These are phyloP conservation scores for Lerema accius DNA, from an alignment of 1,140 invertebrate genomes.

Conservation along the genomic window DNA sequence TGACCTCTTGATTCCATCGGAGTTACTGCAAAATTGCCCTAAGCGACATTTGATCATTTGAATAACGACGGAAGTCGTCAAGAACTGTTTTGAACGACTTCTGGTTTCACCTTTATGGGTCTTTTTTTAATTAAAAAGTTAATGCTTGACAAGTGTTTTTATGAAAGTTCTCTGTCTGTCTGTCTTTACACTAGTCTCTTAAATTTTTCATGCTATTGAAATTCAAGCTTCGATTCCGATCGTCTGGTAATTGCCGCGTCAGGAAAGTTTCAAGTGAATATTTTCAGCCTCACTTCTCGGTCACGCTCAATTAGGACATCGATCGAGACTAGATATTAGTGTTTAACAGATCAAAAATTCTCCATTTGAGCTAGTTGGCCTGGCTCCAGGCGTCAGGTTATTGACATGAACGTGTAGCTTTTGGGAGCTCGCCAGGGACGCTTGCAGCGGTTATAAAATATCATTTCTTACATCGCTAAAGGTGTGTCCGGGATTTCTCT, in stretches of 20 bases:
- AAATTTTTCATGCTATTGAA: too few species aligned
- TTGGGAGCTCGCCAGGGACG: constrained; percentile 36
- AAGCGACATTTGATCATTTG: too few species aligned
- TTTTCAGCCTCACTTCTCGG: background rate
- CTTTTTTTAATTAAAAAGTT: too few species aligned
- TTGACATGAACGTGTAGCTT: constrained; percentile 37
- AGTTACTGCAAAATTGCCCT: too few species aligned
- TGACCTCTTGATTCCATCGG: too few species aligned
- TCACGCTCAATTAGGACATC: constrained; percentile 7
- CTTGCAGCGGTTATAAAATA: constrained; percentile 30
- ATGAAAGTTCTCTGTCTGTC: too few species aligned
- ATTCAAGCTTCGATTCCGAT: too few species aligned
- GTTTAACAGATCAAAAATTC: constrained; percentile 12
- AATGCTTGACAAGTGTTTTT: too few species aligned
- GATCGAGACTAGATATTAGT: constrained; percentile 9
- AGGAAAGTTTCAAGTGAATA: background rate
- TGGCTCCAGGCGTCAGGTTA: constrained; percentile 35
- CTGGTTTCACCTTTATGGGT: too few species aligned
- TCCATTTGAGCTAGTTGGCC: constrained; percentile 32
- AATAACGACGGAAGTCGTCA: too few species aligned
- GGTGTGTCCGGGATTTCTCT: constrained; percentile 34
- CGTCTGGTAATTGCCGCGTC: background rate
- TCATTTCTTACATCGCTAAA: constrained; percentile 29
- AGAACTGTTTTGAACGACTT: too few species aligned
- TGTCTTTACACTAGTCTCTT: too few species aligned